phyloP scores from a whole-genome alignment of 2,888 invertebrate genomes.

The Pterostichus niger region DNA sequence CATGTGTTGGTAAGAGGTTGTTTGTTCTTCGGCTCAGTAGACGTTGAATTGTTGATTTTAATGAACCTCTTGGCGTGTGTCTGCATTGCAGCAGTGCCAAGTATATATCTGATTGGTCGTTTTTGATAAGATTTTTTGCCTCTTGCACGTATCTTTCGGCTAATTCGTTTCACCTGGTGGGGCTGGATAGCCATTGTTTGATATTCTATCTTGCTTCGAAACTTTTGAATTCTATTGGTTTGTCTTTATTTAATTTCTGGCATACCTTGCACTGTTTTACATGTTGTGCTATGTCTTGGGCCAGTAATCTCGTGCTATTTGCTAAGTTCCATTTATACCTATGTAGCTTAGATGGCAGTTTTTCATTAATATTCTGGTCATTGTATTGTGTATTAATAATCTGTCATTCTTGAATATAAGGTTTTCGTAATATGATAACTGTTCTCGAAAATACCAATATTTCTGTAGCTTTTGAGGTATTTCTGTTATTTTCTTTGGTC shows the following conservation, averaged over 20 bases:
- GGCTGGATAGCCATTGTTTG: constrained; percentile 60
- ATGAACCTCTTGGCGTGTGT: constrained; percentile 57
- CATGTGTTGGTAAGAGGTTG: neutral
- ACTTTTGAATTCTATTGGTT: constrained; percentile 55
- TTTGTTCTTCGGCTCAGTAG: constrained; percentile 54
- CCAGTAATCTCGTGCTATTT: no score
- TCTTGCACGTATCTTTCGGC: constrained; percentile 67
- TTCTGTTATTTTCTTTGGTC: constrained; percentile 3
- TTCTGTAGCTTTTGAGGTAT: constrained; percentile 5
- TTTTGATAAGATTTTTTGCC: no score
- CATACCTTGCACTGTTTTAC: neutral
- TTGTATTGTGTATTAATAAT: no score
- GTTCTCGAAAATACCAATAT: no score
- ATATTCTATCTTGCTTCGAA: constrained; percentile 58
- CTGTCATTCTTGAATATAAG: no score
- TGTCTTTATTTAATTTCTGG: neutral
- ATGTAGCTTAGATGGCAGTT: neutral
- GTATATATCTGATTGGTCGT: constrained; percentile 10
- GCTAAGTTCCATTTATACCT: constrained; percentile 64
- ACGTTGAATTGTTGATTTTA: constrained; percentile 48
- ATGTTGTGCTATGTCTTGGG: neutral
- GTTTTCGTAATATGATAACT: no score
- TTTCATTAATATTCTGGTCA: neutral
- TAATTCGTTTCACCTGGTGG: constrained; percentile 67
- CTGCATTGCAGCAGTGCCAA: constrained; percentile 51